Base-by-base conservation (phyloP, 1,140 invertebrate species). In the Himalopsyche phryganea region DNA sequence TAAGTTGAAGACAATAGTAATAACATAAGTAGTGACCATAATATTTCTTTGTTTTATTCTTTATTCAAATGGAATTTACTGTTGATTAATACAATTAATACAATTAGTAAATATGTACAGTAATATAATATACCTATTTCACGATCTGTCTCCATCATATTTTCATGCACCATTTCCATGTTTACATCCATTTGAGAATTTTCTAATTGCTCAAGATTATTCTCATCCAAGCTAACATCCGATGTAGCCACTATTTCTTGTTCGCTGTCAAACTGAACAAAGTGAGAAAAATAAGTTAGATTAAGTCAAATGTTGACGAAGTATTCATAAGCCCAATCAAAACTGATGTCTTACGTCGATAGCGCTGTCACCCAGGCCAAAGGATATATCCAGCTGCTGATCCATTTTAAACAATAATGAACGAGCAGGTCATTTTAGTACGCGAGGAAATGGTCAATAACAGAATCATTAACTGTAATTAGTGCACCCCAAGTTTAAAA, bases 311-410 rank as follows among this genome's bases (percentile, higher is more conserved):
- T 48, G 15, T 11, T 6, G 18, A 45, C 7, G 23, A 28, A 52
- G 18, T 15, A 33, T 45, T 46, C 9, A 18, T 9, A 48, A 14
- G 35, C 42, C 33, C 18, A 19, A 47, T 36, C 36, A 49, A 49
- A 18, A 56, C 18, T 35, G 7, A 35, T 36, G 10, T 50, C 66
- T 66, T 63, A 76, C 72, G 67, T 67, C 70, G 59, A 75, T 73
- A 17, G 67, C 66, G 52, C 68, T 66, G 20, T 73, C 54, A 32
- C 32, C 75, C 58, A 77, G 67, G 48, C 68, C 71, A 23, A 77
- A 64, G 50, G 72, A 68, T 42, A 75, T 72, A 6, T 73, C 72
- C 42, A 77, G 69, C 63, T 73, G 70, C 33, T 71, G 69, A 60
- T 77, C 73, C 75, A 77, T 77, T 19, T 40, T 68, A 33, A 56